A percentile compares a stretch with the other conserved stretches of the same genome.
Evolutionary conservation across 2,888 invertebrate species (phyloP).

Genomic region (Microplitis manilae): DNA sequence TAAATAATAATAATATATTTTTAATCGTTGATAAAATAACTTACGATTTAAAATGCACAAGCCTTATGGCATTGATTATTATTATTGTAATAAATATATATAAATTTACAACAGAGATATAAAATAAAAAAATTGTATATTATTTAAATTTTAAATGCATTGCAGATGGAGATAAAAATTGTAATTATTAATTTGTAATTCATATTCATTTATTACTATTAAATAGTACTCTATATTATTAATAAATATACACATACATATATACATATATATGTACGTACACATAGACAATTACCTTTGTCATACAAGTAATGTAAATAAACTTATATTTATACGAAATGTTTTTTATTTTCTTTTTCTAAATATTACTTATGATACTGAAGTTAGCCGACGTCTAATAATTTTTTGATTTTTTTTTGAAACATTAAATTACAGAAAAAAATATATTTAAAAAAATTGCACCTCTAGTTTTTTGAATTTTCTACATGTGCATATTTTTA

Average conservation of each 20-base stretch:
- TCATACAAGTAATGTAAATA: conserved; percentile 70
- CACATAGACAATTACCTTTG: conserved; percentile 51
- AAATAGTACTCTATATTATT: conserved; percentile 16
- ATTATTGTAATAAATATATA: conserved; percentile 13
- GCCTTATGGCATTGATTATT: conserved; percentile 27
- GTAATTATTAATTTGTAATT: conserved; percentile 56
- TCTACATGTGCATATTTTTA: too few relatives aligned
- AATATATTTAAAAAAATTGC: too few relatives aligned
- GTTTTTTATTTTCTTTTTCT: conserved; percentile 9
- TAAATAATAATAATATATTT: conserved; percentile 8
- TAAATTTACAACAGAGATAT: conserved; percentile 28
- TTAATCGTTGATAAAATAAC: background rate
- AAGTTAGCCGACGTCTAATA: too few relatives aligned
- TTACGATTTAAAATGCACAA: conserved; percentile 41
- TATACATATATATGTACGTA: conserved; percentile 13
- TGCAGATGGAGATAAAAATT: conserved; percentile 44
- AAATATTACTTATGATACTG: background rate
- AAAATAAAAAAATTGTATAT: conserved; percentile 50
- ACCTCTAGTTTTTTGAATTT: too few relatives aligned
- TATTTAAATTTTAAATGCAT: conserved; percentile 47
- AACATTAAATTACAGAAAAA: too few relatives aligned
- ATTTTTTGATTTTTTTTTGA: too few relatives aligned
- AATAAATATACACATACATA: conserved; percentile 25
- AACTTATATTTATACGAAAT: conserved; percentile 70
- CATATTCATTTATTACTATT: conserved; percentile 26